Evolutionary conservation across 2,797 vertebrate species (phyloP).

Genomic region (Circus cinereus): DNA sequence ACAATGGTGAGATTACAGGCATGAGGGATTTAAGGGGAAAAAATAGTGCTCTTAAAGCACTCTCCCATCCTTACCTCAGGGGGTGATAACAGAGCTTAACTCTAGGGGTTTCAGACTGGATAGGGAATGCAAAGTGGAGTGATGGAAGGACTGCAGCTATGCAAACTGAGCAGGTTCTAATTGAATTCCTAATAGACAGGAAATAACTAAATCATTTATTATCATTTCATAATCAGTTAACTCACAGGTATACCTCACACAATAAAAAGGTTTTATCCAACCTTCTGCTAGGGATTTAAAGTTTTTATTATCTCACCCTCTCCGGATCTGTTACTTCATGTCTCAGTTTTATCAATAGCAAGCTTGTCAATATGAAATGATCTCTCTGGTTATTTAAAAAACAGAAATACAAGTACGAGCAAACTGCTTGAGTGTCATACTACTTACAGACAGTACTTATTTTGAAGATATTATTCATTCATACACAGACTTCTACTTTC

Average conservation of each 20-base stretch:
- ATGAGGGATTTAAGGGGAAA: not conserved
- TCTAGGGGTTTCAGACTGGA: not conserved
- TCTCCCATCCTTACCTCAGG: not conserved
- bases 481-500: not conserved
- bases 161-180: conserved; percentile 55
- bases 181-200: conserved; percentile 67
- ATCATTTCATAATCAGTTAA: conserved; percentile 69
- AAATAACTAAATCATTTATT: conserved; percentile 72
- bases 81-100: not conserved
- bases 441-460: not conserved
- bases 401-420: not conserved
- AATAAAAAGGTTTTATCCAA: conserved; percentile 59
- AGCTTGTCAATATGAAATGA: conserved; percentile 24
- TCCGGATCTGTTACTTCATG: conserved; percentile 28
- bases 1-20: not conserved
- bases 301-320: conserved; percentile 50
- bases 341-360: conserved; percentile 56
- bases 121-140: not conserved
- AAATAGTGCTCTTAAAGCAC: not conserved
- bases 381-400: not conserved
- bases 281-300: conserved; percentile 59
- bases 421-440: not conserved
- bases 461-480: conserved; percentile 16
- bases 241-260: conserved; percentile 53
- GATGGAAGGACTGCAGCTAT: conserved; percentile 19